Evolutionary conservation across 2,797 vertebrate species (phyloP).

Genomic region (Sus cebifrons): DNA sequence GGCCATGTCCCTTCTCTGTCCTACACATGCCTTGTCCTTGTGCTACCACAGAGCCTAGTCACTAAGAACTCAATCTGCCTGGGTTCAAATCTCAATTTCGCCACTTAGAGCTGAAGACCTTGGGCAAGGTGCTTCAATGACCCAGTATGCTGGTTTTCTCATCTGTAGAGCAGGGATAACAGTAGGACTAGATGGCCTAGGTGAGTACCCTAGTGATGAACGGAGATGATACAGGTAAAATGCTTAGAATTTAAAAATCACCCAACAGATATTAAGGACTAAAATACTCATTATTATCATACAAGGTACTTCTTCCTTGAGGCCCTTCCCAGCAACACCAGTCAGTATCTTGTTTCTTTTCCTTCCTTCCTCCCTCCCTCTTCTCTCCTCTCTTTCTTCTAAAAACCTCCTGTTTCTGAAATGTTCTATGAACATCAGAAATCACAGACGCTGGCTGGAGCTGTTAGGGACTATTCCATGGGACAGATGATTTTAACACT

Average conservation of each 20-base stretch:
- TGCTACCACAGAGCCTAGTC: background rate
- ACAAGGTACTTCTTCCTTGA: background rate
- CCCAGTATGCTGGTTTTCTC: background rate
- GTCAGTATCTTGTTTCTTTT: background rate
- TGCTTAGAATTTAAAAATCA: background rate
- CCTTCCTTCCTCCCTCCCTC: accelerated
- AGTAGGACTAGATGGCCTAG: background rate
- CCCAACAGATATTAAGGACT: background rate
- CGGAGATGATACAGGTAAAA: background rate
- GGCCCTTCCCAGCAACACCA: background rate
- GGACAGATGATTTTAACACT: background rate
- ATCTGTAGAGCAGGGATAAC: too few species aligned
- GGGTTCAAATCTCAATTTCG: background rate
- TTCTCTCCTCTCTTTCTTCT: background rate
- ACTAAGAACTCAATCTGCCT: background rate
- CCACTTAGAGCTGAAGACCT: background rate
- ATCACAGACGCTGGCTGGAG: background rate
- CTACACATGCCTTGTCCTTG: too few species aligned
- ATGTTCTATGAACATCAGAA: background rate
- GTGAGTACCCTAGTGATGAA: background rate
- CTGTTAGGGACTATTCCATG: background rate
- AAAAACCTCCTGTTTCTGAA: background rate
- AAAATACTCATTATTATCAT: background rate
- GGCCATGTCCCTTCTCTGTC: background rate
- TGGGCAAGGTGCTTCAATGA: background rate